Evolutionary conservation across 2,797 vertebrate genomes (phyloP), one percentile per base, ranked within the genome.

Genomic region (Xenops minutus): DNA sequence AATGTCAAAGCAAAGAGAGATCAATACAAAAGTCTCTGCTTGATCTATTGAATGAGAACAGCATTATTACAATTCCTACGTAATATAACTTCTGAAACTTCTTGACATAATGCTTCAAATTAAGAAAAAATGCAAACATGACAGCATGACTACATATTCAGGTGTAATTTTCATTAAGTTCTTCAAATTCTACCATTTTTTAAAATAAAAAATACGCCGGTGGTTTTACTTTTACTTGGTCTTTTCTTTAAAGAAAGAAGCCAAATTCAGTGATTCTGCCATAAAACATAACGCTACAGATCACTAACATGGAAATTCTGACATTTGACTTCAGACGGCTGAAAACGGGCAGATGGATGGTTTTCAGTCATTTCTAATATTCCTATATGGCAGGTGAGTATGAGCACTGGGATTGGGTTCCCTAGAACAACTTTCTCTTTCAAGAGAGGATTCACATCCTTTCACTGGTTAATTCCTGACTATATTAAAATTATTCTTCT

Each of bases 1-100:
- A 92, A 96, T 41, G 26, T 75, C 95, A 84, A 75, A 92, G n/a
- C 37, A 94, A 96, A 89, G 7, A 95, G 39, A 17, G 54, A 93
- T 48, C 55, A 80, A 34, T 74, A 75, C 20, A 59, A 84, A 87
- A 92, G 29, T 29, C 72, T 69, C 29, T 87, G 34, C n/a, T 6
- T 92, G 49, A 48, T 46, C 59, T 71, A 51, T 1, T 81, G n/a
- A 80, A 82, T 46, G 17, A 44, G 5, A 90, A 78, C 14, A 84
- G 18, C 20, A 66, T 36, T 79, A 59, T 52, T 78, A 22, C n/a
- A 48, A 82, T 51, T 83, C n/a, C 20, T 30, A 66, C 30, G 2
- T 48, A 68, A n/a, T 14, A 21, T 20, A 90, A 81, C 22, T 37
- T 49, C 51, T 44, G 32, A 93, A 86, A 62, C 32, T 73, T 68